Evolutionary conservation across 2,888 invertebrate genomes (phyloP).

Genomic region (Marronus borbonicus): DNA sequence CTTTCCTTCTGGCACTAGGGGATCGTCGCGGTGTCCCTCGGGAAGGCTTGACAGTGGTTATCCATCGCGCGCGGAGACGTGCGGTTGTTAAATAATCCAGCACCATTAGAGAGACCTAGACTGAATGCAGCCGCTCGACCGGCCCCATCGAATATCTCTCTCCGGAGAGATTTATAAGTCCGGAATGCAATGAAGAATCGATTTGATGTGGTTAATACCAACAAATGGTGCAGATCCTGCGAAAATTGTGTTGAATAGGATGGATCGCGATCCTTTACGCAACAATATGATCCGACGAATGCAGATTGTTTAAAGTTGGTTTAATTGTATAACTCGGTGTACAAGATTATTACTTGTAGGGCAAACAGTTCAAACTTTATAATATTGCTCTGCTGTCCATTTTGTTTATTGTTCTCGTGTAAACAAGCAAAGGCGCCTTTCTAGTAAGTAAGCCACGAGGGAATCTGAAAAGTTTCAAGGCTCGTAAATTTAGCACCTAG

Average conservation of each 20-base stretch:
- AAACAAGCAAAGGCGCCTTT: too few species aligned
- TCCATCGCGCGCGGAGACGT: slow-evolving; percentile 67
- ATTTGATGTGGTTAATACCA: slow-evolving; percentile 34
- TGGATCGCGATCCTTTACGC: not conserved
- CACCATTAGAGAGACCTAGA: slow-evolving; percentile 67
- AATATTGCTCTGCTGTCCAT: too few species aligned
- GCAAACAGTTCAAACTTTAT: too few species aligned
- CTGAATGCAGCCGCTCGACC: slow-evolving; percentile 57
- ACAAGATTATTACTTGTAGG: too few species aligned
- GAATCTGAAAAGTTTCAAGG: too few species aligned
- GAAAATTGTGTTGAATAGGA: slow-evolving; percentile 41
- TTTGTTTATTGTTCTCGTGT: too few species aligned
- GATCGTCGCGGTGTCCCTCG: slow-evolving; percentile 51
- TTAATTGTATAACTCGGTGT: too few species aligned
- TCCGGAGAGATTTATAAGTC: slow-evolving; percentile 64
- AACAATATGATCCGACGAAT: too few species aligned
- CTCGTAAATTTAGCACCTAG: too few species aligned
- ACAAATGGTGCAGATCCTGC: slow-evolving; percentile 40
- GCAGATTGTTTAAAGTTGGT: too few species aligned
- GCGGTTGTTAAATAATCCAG: slow-evolving; percentile 71
- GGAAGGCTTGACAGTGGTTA: slow-evolving; percentile 67
- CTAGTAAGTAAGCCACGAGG: too few species aligned
- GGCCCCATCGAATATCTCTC: slow-evolving; percentile 56
- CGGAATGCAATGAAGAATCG: slow-evolving; percentile 37
- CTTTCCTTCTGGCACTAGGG: slow-evolving; percentile 50